Evolutionary conservation across 2,888 invertebrate species (phyloP).

Genomic region (Catocala sponsa): DNA sequence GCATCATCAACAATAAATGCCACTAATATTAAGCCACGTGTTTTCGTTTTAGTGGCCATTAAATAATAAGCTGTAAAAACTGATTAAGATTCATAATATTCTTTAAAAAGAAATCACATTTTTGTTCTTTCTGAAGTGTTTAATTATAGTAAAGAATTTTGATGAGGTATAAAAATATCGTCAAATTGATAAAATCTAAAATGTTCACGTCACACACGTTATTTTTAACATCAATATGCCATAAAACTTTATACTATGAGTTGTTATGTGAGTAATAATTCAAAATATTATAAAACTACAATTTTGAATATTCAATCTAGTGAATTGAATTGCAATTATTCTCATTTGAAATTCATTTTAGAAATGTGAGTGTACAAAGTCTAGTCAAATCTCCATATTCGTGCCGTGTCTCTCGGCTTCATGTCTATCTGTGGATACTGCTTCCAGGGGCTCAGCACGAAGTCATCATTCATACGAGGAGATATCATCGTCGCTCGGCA

Average conservation of each 20-base stretch:
- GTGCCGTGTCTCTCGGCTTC: conserved; percentile 78
- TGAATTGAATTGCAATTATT: conserved; percentile 44
- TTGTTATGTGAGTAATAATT: conserved; percentile 9
- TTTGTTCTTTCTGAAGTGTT: conserved; percentile 38
- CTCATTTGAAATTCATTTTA: conserved; percentile 48
- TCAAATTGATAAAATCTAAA: conserved; percentile 9
- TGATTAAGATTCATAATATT: conserved; percentile 35
- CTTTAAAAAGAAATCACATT: conserved; percentile 26
- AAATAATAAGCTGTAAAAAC: conserved; percentile 29
- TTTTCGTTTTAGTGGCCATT: conserved; percentile 18
- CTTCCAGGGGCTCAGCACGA: conserved; percentile 85
- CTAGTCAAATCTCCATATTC: conserved; percentile 77
- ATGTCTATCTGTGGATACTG: conserved; percentile 75
- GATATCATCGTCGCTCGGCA: conserved; percentile 86
- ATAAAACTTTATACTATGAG: neutral
- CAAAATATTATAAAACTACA: conserved; percentile 24
- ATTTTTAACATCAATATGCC: neutral
- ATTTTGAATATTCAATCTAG: conserved; percentile 41
- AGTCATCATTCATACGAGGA: conserved; percentile 87
- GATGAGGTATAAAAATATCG: conserved; percentile 30
- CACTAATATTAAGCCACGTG: conserved; percentile 29
- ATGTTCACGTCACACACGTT: conserved; percentile 12
- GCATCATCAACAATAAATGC: conserved; percentile 43
- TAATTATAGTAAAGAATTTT: conserved; percentile 36
- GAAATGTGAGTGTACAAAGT: conserved; percentile 45